A percentile compares a stretch with the other conserved stretches of the same genome.
phyloP scores from a whole-genome alignment of 2,797 vertebrate genomes.

The Odontamblyopus rebecca region DNA sequence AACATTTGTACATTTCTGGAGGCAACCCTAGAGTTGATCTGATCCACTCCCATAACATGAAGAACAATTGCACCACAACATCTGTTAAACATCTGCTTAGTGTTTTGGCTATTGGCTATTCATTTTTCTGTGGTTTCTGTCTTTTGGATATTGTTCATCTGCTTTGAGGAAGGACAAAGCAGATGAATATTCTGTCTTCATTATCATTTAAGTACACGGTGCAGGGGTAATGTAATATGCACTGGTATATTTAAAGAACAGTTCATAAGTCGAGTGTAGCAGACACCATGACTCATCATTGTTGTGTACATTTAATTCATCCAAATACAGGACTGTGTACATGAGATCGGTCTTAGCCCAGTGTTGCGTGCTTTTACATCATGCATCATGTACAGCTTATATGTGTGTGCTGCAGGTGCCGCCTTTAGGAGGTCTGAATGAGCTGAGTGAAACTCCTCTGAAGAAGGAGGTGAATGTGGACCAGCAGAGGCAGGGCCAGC shows the following conservation, averaged over 20 bases:
- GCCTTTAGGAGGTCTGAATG: slow-evolving; percentile 83
- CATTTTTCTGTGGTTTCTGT: neutral
- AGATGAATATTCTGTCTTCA: neutral
- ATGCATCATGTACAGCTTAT: neutral
- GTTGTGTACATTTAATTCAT: too few species aligned
- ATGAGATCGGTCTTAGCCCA: too few species aligned
- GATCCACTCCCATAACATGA: neutral
- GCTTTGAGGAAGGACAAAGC: neutral
- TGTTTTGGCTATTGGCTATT: neutral
- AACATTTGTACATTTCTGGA: neutral
- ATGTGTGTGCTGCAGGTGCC: slow-evolving; percentile 72
- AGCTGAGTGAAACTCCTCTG: slow-evolving; percentile 83
- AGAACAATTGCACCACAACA: neutral
- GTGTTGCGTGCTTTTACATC: neutral
- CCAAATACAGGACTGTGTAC: too few species aligned
- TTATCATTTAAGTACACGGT: neutral
- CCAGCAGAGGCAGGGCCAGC: slow-evolving; percentile 75
- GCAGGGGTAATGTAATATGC: neutral
- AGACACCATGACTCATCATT: neutral
- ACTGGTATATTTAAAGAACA: neutral
- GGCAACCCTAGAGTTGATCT: neutral
- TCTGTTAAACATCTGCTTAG: slow-evolving; percentile 1
- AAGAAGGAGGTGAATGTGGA: slow-evolving; percentile 89
- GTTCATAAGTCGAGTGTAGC: neutral
- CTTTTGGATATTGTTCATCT: neutral